phyloP scores from a whole-genome alignment of 2,797 vertebrate species.

The Natrix natrix region DNA sequence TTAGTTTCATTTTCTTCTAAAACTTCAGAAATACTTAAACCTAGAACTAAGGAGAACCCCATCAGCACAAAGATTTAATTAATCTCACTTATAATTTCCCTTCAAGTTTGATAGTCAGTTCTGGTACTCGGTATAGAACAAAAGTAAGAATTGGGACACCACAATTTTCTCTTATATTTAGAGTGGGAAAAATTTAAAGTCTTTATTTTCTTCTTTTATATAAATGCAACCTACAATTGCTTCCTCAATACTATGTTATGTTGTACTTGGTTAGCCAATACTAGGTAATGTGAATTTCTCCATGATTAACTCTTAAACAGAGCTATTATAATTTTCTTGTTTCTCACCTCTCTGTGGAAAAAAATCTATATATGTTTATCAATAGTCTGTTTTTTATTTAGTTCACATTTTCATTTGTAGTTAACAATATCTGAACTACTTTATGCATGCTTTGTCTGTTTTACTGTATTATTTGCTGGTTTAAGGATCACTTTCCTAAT shows the following conservation, averaged over 20 bases:
- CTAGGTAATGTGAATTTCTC: conserved; percentile 47
- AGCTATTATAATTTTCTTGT: conserved; percentile 62
- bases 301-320: conserved; percentile 63
- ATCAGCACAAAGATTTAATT: conserved; percentile 32
- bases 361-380: conserved; percentile 51
- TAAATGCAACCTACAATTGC: conserved; percentile 45
- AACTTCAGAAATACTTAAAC: conserved; percentile 24
- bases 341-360: conserved; percentile 45
- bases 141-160: conserved; percentile 71
- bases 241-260: conserved; percentile 60
- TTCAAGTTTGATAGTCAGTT: conserved; percentile 66
- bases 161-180: conserved; percentile 71
- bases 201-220: conserved; percentile 53
- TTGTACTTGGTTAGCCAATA: conserved; percentile 55
- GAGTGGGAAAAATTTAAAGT: conserved; percentile 42
- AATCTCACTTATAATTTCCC: conserved; percentile 52
- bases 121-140: conserved; percentile 61
- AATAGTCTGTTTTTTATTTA: conserved; percentile 42
- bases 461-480: conserved; percentile 4
- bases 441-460: conserved; percentile 9
- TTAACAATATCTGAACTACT: conserved; percentile 35
- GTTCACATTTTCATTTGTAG: conserved; percentile 33
- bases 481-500: conserved; percentile 6
- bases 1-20: neutral
- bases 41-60: conserved; percentile 32